phyloP scores from a whole-genome alignment of 1,140 invertebrate genomes.

The Cotesia typhae region DNA sequence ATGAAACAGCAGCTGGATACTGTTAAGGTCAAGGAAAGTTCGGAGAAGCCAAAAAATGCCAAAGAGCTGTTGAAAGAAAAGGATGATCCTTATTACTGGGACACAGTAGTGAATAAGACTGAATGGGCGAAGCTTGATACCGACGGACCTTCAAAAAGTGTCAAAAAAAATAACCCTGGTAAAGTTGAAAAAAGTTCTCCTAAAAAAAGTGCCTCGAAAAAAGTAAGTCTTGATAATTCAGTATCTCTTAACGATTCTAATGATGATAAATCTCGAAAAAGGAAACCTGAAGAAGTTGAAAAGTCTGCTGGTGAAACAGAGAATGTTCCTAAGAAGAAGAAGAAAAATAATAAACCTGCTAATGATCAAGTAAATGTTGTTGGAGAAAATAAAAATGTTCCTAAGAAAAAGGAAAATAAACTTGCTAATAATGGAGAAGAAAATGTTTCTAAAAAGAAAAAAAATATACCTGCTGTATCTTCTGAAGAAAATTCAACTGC shows the following conservation, averaged over 20 bases:
- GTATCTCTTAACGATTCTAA: too few relatives aligned
- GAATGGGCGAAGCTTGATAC: conserved; percentile 58
- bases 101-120: conserved; percentile 41
- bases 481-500: not conserved
- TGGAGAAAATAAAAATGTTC: too few relatives aligned
- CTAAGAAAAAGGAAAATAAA: conserved; percentile 34
- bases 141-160: too few relatives aligned
- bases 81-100: conserved; percentile 42
- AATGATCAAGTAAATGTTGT: not conserved
- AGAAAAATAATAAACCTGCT: conserved; percentile 24
- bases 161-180: too few relatives aligned
- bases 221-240: not conserved
- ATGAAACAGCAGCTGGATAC: conserved; percentile 72
- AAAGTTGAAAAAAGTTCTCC: not conserved
- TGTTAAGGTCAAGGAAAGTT: conserved; percentile 49
- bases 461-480: not conserved
- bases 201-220: conserved; percentile 23
- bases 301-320: not conserved
- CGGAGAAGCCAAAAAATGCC: conserved; percentile 55
- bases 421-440: not conserved
- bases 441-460: conserved; percentile 38
- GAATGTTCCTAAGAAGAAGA: conserved; percentile 31
- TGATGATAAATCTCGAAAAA: conserved; percentile 14
- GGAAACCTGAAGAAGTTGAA: conserved; percentile 36
- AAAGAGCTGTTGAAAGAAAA: conserved; percentile 52